These are phyloP conservation scores for Synergus laeviventris DNA, from an alignment of 2,888 invertebrate species.

Conservation along the genomic window DNA sequence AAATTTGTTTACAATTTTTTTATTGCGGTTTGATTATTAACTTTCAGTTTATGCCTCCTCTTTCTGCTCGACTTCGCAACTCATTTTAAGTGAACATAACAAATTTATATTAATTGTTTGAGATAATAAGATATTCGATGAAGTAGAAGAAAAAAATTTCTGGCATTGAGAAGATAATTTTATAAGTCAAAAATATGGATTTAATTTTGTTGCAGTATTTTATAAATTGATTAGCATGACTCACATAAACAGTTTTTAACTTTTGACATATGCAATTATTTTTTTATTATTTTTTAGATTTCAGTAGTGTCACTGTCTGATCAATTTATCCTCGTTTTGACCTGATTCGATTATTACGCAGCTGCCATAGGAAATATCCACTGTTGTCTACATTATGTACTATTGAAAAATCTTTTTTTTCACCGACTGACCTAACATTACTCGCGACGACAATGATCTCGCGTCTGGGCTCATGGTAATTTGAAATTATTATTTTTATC, in stretches of 20 bases:
- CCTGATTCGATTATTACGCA: slow-evolving; percentile 34
- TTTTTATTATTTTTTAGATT: background rate
- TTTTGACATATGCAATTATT: background rate
- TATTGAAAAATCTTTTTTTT: slow-evolving; percentile 40
- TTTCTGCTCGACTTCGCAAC: background rate
- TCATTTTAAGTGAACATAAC: background rate
- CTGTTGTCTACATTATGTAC: slow-evolving; percentile 27
- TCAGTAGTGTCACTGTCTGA: slow-evolving; percentile 22
- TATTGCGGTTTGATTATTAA: background rate
- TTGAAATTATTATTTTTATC: background rate
- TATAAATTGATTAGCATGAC: background rate
- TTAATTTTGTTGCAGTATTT: background rate
- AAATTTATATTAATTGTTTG: background rate
- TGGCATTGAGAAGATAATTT: background rate
- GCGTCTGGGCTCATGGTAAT: slow-evolving; percentile 8
- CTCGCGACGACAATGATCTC: slow-evolving; percentile 39
- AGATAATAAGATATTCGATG: background rate
- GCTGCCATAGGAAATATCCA: slow-evolving; percentile 36
- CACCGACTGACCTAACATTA: slow-evolving; percentile 39
- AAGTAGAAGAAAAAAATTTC: background rate
- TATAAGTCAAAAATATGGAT: background rate
- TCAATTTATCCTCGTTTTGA: slow-evolving; percentile 34
- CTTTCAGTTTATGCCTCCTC: background rate
- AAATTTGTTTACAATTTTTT: background rate
- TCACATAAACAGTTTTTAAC: background rate